Conservation (phyloP, 2,113 vertebrate species). For the Ageneiosus marmoratus region DNA sequence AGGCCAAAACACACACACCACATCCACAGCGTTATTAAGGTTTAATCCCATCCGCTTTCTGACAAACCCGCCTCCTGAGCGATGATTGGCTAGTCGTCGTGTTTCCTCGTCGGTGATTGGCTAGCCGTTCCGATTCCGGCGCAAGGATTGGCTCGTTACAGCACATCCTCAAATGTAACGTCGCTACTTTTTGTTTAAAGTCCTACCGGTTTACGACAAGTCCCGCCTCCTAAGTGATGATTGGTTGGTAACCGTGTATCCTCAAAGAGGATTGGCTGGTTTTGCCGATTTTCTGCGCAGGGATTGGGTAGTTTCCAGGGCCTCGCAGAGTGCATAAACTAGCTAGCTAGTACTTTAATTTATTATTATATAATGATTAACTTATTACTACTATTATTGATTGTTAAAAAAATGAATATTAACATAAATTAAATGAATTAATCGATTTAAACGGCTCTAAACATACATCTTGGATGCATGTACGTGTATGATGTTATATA, state of each 20-base stretch:
- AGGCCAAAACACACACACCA: background rate
- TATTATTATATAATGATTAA: background rate
- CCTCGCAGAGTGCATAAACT: background rate
- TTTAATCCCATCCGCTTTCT: conserved; percentile 6
- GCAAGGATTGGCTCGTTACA: background rate
- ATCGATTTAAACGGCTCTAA: background rate
- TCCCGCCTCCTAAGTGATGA: background rate
- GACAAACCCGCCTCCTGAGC: background rate
- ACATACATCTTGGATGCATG: too few relatives aligned
- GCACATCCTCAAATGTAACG: background rate
- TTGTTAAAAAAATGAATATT: too few relatives aligned
- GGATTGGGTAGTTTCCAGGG: background rate
- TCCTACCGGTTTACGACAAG: background rate
- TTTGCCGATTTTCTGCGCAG: background rate
- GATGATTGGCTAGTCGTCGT: background rate
- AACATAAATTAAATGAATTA: too few relatives aligned
- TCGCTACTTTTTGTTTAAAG: background rate
- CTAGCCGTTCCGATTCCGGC: background rate
- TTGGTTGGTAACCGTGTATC: background rate
- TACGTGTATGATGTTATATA: too few relatives aligned
- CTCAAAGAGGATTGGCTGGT: background rate
- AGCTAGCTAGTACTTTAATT: background rate
- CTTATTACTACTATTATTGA: too few relatives aligned
- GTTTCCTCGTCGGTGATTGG: background rate
- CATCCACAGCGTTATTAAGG: background rate